Evolutionary conservation across 2,888 invertebrate species (phyloP).

Genomic region (Ochropleura plecta): DNA sequence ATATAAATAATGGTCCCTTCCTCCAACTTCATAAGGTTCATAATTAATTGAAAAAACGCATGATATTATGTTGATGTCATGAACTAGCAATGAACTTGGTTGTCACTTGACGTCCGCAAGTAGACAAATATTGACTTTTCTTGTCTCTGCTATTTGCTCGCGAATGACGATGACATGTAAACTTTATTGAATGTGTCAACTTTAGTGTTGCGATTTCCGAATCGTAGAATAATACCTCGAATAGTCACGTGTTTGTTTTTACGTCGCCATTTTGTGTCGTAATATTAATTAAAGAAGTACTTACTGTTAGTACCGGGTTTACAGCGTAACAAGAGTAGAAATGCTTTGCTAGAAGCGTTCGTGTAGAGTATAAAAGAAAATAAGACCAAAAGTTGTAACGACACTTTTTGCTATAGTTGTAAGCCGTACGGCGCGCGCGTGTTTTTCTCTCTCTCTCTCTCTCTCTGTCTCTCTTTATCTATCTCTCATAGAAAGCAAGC

Average conservation of each 20-base stretch:
- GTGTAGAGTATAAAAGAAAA: too few relatives aligned
- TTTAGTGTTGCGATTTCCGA: constrained; percentile 26
- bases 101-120: not conserved
- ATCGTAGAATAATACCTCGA: not conserved
- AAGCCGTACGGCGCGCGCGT: too few relatives aligned
- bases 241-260: not conserved
- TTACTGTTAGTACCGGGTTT: too few relatives aligned
- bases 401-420: too few relatives aligned
- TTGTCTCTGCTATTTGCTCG: constrained; percentile 24
- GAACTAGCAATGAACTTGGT: constrained; percentile 29
- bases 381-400: too few relatives aligned
- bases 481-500: too few relatives aligned
- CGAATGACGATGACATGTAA: not conserved
- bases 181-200: constrained; percentile 18
- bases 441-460: too few relatives aligned
- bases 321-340: too few relatives aligned
- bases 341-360: too few relatives aligned
- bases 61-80: constrained; percentile 5
- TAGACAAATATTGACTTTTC: constrained; percentile 21
- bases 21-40: too few relatives aligned
- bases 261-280: constrained; percentile 1
- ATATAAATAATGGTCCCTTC: too few relatives aligned
- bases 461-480: too few relatives aligned
- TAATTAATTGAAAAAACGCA: not conserved
- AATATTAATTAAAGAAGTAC: not conserved